These are phyloP conservation scores for Harmothoe impar DNA, from an alignment of 2,888 invertebrate genomes.

Conservation along the genomic window DNA sequence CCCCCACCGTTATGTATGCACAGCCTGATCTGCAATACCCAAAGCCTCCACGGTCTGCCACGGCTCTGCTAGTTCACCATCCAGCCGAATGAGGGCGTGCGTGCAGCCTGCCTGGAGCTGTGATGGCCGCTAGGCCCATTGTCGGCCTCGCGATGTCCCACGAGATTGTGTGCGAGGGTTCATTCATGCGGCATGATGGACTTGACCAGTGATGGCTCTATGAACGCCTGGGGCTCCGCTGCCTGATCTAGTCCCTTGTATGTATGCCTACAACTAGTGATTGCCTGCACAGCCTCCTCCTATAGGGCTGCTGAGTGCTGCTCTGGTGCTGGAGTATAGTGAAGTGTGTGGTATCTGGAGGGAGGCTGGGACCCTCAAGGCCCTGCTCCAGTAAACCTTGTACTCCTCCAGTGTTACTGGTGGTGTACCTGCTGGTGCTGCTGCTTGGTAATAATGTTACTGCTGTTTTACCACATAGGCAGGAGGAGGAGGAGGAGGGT, in stretches of 20 bases:
- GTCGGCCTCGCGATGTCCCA: neutral
- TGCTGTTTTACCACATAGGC: no score
- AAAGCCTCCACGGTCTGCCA: no score
- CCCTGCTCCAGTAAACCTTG: neutral
- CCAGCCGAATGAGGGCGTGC: neutral
- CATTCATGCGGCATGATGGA: neutral
- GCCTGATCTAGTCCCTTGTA: neutral
- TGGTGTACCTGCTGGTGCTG: no score
- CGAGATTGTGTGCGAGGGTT: conserved; percentile 1
- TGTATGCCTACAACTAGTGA: no score
- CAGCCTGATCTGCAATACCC: no score
- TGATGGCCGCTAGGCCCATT: neutral
- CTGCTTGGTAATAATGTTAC: no score
- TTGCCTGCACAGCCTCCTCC: neutral
- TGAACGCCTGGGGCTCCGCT: neutral
- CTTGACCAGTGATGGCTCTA: conserved; percentile 9
- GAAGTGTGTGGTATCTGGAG: neutral
- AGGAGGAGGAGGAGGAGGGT: no score
- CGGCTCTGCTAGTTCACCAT: no score
- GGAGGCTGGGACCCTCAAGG: neutral
- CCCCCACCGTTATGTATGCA: no score
- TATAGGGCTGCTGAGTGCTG: neutral
- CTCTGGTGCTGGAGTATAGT: neutral
- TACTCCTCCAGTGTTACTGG: no score
- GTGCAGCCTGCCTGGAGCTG: no score